Conservation (phyloP, 2,888 invertebrate species). For the Aplocera efformata region DNA sequence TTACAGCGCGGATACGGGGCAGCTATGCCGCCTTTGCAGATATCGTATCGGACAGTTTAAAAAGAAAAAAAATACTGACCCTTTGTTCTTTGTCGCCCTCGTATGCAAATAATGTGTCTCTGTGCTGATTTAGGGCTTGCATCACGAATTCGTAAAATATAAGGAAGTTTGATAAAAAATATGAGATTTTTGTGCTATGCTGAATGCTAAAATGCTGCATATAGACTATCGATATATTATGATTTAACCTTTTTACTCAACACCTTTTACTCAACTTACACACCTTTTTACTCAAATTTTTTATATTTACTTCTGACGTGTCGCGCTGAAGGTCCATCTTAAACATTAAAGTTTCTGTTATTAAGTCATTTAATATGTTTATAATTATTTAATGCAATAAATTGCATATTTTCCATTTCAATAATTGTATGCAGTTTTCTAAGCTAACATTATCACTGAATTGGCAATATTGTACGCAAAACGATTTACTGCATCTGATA, state of each 20-base stretch:
- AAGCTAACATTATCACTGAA: conserved; percentile 31
- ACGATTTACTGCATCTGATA: conserved; percentile 57
- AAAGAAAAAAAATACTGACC: conserved; percentile 34
- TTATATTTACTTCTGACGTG: too few relatives aligned
- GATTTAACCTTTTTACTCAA: too few relatives aligned
- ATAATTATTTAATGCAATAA: too few relatives aligned
- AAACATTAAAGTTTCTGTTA: too few relatives aligned
- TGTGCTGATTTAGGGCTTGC: conserved; percentile 64
- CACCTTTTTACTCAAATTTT: too few relatives aligned
- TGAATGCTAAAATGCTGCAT: too few relatives aligned
- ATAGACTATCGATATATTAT: too few relatives aligned
- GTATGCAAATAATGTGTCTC: conserved; percentile 68
- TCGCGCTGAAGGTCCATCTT: too few relatives aligned
- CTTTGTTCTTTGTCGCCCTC: conserved; percentile 77
- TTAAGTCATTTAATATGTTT: too few relatives aligned
- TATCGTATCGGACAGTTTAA: conserved; percentile 52
- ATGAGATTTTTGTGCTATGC: too few relatives aligned
- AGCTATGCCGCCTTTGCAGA: conserved; percentile 61
- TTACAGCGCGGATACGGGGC: conserved; percentile 40
- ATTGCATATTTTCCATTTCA: too few relatives aligned
- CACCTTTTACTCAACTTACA: too few relatives aligned
- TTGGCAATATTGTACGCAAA: conserved; percentile 47
- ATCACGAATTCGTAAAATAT: conserved; percentile 59
- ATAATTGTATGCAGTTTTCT: not conserved
- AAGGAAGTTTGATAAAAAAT: conserved; percentile 32